A percentile compares a stretch with the other conserved stretches of the same genome.
Evolutionary conservation across 2,113 vertebrate species (phyloP).

Genomic region (Neotragus pygmaeus): DNA sequence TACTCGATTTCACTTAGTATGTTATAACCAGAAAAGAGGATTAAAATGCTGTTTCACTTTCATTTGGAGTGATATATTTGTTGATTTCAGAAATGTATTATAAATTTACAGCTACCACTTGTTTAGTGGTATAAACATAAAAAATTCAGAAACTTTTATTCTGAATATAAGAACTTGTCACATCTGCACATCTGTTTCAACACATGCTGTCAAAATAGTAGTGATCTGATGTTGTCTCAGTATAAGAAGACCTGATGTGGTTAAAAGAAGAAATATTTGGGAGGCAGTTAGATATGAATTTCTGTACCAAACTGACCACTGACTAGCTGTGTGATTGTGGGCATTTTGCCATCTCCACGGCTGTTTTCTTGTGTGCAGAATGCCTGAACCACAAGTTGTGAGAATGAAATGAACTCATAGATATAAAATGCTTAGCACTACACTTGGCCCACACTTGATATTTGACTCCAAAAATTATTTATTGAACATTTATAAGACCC

Average conservation of each 20-base stretch:
- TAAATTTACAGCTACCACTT: neutral
- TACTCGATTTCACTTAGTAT: neutral
- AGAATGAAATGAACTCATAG: neutral
- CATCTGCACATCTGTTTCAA: neutral
- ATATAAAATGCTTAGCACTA: neutral
- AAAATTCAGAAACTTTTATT: neutral
- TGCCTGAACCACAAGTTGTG: neutral
- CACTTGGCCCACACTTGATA: no score
- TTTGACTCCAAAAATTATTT: neutral
- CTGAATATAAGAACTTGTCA: neutral
- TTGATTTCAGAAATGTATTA: neutral
- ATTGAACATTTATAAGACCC: neutral
- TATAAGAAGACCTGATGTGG: neutral
- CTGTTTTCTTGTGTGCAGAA: neutral
- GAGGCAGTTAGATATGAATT: neutral
- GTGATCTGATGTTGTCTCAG: neutral
- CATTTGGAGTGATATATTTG: neutral
- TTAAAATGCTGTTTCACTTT: slow-evolving; percentile 1
- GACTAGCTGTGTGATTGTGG: neutral
- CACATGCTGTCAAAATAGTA: neutral
- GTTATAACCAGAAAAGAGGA: neutral
- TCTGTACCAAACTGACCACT: neutral
- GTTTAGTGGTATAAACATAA: neutral
- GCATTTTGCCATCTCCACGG: neutral
- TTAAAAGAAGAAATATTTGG: neutral